phyloP scores from a whole-genome alignment of 2,113 vertebrate species.

The Microcebus tavaratra region DNA sequence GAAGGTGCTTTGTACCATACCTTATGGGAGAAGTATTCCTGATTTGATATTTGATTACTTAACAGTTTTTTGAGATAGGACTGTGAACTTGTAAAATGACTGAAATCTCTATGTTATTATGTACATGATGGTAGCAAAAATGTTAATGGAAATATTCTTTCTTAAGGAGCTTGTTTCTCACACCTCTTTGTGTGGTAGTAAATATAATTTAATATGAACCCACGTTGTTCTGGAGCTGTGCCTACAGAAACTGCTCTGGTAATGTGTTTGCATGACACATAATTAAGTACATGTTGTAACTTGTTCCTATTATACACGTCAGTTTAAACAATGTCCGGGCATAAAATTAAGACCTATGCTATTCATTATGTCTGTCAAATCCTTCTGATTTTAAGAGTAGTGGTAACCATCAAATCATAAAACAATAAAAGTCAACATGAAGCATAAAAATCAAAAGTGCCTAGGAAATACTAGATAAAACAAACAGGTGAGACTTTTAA shows the following conservation, averaged over 20 bases:
- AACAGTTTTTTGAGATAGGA: background rate
- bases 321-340: conserved; percentile 75
- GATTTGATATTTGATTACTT: conserved; percentile 24
- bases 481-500: background rate
- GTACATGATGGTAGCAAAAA: background rate
- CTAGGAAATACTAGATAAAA: conserved; percentile 11
- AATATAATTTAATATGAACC: conserved; percentile 81
- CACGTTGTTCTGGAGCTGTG: conserved; percentile 82
- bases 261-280: conserved; percentile 81
- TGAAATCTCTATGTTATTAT: conserved; percentile 9
- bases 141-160: conserved; percentile 40
- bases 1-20: background rate
- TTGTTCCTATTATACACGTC: conserved; percentile 71
- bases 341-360: conserved; percentile 71
- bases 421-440: conserved; percentile 24
- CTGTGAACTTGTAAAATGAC: conserved; percentile 25
- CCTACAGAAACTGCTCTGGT: conserved; percentile 87
- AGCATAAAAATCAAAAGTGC: background rate
- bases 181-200: conserved; percentile 77
- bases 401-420: background rate
- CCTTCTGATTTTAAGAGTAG: conserved; percentile 59
- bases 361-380: conserved; percentile 74
- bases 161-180: conserved; percentile 76
- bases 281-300: conserved; percentile 85
- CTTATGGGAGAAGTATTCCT: background rate